These are phyloP conservation scores for Ursus arctos DNA, from an alignment of 2,113 vertebrate species.

Conservation along the genomic window DNA sequence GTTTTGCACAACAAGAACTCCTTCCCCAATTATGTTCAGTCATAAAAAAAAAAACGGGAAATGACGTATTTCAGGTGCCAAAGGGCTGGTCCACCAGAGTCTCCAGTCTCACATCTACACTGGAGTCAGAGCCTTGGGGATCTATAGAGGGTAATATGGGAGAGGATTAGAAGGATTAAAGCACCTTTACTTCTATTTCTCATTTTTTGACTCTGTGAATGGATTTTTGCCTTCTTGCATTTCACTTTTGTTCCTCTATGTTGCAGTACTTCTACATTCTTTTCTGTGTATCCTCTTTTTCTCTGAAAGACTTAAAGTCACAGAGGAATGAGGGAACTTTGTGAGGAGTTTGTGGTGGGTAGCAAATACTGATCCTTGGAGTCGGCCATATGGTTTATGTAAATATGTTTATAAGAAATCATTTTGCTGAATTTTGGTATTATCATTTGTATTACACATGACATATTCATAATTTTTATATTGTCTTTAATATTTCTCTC, in stretches of 20 bases:
- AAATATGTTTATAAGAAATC: constrained; percentile 21
- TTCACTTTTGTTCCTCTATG: not conserved
- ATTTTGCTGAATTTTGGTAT: not conserved
- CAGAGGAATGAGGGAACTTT: not conserved
- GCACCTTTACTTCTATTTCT: not conserved
- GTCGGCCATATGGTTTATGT: not conserved
- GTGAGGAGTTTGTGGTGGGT: not conserved
- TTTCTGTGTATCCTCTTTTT: not conserved
- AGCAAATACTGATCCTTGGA: constrained; percentile 44
- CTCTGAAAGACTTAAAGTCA: constrained; percentile 44
- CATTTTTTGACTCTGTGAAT: not conserved
- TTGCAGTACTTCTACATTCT: not conserved
- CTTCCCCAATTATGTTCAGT: not conserved
- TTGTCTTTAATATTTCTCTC: constrained; percentile 13
- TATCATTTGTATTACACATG: constrained; percentile 18
- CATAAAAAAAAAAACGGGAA: not conserved
- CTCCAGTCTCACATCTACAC: not conserved
- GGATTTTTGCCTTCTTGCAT: not conserved
- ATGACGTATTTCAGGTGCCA: not conserved
- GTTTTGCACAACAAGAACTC: not conserved
- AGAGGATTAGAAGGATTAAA: not conserved
- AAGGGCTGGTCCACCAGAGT: not conserved
- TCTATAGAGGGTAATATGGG: no score
- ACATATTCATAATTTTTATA: not conserved
- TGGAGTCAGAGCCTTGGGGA: not conserved